These are phyloP conservation scores for Corythornis cristatus DNA, from an alignment of 2,113 vertebrate species.

Conservation along the genomic window DNA sequence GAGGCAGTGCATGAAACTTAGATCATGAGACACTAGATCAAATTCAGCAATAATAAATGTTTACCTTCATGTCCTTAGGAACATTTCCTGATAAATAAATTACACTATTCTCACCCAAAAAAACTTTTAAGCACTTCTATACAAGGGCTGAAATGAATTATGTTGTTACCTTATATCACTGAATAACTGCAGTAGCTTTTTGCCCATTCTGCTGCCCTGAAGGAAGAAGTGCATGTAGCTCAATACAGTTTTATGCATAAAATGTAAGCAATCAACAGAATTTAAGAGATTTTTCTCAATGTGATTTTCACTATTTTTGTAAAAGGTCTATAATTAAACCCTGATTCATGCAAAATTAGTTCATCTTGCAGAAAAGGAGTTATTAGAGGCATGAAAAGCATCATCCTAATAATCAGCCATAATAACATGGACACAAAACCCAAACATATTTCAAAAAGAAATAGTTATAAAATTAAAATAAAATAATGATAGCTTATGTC, in stretches of 20 bases:
- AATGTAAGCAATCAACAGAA: not conserved
- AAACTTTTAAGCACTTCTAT: not conserved
- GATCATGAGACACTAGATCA: not conserved
- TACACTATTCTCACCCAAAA: not conserved
- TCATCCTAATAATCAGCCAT: not conserved
- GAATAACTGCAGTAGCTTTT: not conserved
- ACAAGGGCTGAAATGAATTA: not conserved
- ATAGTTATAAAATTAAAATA: not conserved
- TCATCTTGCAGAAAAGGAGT: not conserved
- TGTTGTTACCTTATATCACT: not conserved
- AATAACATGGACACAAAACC: not conserved
- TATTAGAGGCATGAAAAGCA: conserved; percentile 18
- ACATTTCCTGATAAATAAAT: not conserved
- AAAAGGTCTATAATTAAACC: conserved; percentile 1
- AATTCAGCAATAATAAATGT: not conserved
- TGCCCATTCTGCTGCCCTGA: not conserved
- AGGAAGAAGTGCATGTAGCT: not conserved
- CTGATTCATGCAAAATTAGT: conserved; percentile 33
- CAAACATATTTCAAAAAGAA: not conserved
- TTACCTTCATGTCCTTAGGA: not conserved
- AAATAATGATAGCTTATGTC: not conserved
- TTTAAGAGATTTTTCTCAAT: not conserved
- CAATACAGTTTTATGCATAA: not conserved
- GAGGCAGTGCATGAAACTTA: not conserved
- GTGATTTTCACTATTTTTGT: not conserved